A percentile compares a stretch with the other conserved stretches of the same genome.
These are phyloP conservation scores for Noctuana brunneofusca DNA, from an alignment of 2,888 invertebrate genomes.

Conservation along the genomic window DNA sequence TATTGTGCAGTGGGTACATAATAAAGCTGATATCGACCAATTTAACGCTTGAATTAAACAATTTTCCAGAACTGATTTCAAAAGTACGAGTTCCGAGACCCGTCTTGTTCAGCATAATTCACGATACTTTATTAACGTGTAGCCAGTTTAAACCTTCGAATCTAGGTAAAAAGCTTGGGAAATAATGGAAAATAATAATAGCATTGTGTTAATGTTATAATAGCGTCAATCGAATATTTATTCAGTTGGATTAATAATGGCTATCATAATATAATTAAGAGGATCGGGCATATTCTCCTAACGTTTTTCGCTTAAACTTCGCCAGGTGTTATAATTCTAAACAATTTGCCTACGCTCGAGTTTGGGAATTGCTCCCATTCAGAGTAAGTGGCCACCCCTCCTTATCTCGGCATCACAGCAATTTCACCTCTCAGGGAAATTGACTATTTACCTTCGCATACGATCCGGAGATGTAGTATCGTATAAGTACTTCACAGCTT, in stretches of 20 bases:
- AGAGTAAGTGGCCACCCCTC: conserved; percentile 48
- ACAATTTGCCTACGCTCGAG: conserved; percentile 52
- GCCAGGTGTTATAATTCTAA: conserved; percentile 48
- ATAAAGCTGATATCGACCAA: conserved; percentile 4
- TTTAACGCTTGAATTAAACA: conserved; percentile 15
- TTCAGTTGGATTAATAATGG: conserved; percentile 28
- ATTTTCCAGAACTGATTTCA: conserved; percentile 1
- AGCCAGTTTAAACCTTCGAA: conserved; percentile 15
- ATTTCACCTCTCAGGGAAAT: conserved; percentile 51
- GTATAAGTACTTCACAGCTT: conserved; percentile 33
- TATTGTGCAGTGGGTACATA: conserved; percentile 5
- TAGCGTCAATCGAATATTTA: conserved; percentile 15
- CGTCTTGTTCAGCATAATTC: conserved; percentile 7
- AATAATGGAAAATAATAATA: conserved; percentile 19
- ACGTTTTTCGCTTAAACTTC: conserved; percentile 35
- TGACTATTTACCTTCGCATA: conserved; percentile 51
- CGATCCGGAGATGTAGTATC: conserved; percentile 39
- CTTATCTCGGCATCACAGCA: conserved; percentile 54
- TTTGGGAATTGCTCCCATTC: conserved; percentile 53
- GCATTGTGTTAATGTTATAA: conserved; percentile 2
- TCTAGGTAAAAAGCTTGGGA: conserved; percentile 6
- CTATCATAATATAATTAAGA: conserved; percentile 33
- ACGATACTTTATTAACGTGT: conserved; percentile 4
- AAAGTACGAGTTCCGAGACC: neutral
- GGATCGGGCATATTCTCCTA: conserved; percentile 31